Percentiles rank a stretch among this genome's conserved stretches.
Conservation (phyloP, 2,888 invertebrate genomes). For the Autographa pulchrina region DNA sequence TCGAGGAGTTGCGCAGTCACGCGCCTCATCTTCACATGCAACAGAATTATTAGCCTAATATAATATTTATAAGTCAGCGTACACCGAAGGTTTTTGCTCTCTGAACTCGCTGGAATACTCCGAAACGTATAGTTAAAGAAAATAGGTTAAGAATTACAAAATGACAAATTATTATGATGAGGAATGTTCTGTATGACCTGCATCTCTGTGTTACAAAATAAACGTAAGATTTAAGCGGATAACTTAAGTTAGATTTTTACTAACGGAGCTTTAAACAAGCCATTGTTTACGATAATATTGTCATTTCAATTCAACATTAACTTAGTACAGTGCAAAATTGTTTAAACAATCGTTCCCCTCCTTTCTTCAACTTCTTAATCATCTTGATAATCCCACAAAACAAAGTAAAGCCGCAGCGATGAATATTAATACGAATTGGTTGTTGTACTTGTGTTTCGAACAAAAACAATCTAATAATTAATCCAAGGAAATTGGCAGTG, state of each 20-base stretch:
- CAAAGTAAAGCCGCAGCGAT: conserved; percentile 2
- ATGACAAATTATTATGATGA: too few relatives aligned
- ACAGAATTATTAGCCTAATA: conserved; percentile 9
- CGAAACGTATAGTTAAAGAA: not conserved
- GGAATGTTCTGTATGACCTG: too few relatives aligned
- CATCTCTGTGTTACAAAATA: too few relatives aligned
- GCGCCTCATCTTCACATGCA: conserved; percentile 6
- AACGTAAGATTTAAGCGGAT: too few relatives aligned
- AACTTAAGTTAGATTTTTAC: too few relatives aligned
- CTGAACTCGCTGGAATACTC: not conserved
- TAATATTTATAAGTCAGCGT: conserved; percentile 9
- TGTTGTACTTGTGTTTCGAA: conserved; percentile 12
- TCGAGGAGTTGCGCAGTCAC: conserved; percentile 6
- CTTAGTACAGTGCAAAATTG: not conserved
- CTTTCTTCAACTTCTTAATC: conserved; percentile 6
- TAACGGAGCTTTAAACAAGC: too few relatives aligned
- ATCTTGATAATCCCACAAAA: conserved; percentile 6
- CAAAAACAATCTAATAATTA: conserved; percentile 19
- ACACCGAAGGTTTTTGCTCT: conserved; percentile 4
- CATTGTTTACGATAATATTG: not conserved
- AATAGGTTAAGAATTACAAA: too few relatives aligned
- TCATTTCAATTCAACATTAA: not conserved
- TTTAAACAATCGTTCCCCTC: not conserved
- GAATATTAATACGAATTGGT: conserved; percentile 7
- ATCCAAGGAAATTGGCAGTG: conserved; percentile 25